Conservation (phyloP, 2,797 vertebrate genomes). For the Acanthopagrus latus region DNA sequence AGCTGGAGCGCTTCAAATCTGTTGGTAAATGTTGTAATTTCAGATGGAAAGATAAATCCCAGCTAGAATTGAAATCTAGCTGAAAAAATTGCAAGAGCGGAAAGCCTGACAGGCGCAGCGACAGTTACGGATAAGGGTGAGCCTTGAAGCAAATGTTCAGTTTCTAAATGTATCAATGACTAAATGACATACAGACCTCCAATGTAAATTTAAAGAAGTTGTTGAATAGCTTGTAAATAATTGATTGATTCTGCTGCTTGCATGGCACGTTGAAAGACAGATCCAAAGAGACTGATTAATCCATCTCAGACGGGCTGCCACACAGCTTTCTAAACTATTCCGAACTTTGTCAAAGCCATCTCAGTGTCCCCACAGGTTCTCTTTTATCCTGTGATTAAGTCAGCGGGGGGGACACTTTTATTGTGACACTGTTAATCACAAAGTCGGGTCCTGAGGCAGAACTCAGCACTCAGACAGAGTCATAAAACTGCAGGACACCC, state of each 20-base stretch:
- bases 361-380: neutral
- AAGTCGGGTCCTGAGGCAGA: conserved; percentile 13
- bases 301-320: neutral
- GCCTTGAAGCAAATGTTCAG: neutral
- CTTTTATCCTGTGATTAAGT: conserved; percentile 2
- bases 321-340: conserved; percentile 1
- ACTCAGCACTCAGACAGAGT: conserved; percentile 30
- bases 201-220: too few species aligned
- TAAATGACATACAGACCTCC: neutral
- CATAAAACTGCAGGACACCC: conserved; percentile 57
- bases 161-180: neutral
- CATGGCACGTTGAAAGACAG: neutral
- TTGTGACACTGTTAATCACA: conserved; percentile 13
- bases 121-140: too few species aligned
- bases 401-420: conserved; percentile 5
- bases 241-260: neutral
- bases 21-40: too few species aligned
- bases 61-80: too few species aligned
- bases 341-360: conserved; percentile 14
- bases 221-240: neutral
- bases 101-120: too few species aligned
- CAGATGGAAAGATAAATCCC: too few species aligned
- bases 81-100: too few species aligned
- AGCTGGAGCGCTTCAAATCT: too few species aligned
- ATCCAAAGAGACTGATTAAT: neutral